Conservation (phyloP, 1,140 invertebrate genomes). For the Pseudomyrmex cubaensis region DNA sequence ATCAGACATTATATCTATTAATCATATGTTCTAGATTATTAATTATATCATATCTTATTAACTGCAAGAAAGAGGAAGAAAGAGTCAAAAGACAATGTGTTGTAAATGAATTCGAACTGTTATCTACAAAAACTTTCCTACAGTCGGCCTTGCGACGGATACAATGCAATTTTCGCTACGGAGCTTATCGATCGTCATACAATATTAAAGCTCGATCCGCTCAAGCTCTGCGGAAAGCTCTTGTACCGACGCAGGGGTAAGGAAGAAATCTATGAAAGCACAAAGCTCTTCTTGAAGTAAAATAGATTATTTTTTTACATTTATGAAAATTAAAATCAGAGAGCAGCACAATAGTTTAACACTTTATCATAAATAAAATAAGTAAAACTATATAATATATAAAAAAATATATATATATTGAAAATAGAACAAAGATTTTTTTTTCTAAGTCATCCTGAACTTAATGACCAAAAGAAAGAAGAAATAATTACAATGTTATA, state of each 20-base stretch:
- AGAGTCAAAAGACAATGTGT: background rate
- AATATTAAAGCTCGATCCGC: background rate
- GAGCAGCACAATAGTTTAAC: constrained; percentile 30
- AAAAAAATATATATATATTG: background rate
- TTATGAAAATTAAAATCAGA: constrained; percentile 24
- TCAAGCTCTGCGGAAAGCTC: constrained; percentile 2
- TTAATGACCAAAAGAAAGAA: background rate
- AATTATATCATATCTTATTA: background rate
- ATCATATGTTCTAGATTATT: background rate
- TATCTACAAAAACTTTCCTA: constrained; percentile 24
- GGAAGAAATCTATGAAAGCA: constrained; percentile 46
- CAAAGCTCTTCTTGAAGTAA: background rate
- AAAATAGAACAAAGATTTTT: background rate
- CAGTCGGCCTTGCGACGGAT: constrained; percentile 22
- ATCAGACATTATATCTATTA: background rate
- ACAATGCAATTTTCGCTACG: constrained; percentile 16
- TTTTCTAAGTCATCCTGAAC: too few relatives aligned
- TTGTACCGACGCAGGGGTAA: constrained; percentile 54
- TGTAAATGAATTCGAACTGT: background rate
- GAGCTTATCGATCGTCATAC: constrained; percentile 43
- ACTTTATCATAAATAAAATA: background rate
- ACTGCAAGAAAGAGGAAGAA: background rate
- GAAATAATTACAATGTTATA: background rate
- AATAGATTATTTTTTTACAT: background rate
- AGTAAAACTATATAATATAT: background rate